These are phyloP conservation scores for Perizoma affinitatum DNA, from an alignment of 2,888 invertebrate species.

Conservation along the genomic window DNA sequence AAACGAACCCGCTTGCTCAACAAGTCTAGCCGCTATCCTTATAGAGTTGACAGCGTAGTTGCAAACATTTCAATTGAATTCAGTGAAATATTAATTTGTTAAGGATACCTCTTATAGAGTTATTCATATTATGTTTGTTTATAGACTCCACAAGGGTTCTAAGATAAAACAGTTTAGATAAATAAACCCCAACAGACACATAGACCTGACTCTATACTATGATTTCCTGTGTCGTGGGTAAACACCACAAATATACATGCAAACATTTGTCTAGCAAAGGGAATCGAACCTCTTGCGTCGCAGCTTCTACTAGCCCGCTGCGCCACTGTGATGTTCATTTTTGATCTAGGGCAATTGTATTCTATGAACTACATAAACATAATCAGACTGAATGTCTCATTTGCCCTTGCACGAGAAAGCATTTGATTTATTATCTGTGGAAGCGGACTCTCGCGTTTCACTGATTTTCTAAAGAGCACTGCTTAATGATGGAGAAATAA, in stretches of 20 bases:
- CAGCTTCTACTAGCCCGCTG: too few species aligned
- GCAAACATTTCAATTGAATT: conserved; percentile 48
- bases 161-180: too few species aligned
- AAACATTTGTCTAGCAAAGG: too few species aligned
- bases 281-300: too few species aligned
- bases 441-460: conserved; percentile 22
- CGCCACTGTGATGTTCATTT: too few species aligned
- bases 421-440: conserved; percentile 49
- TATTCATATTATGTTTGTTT: background rate
- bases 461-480: conserved; percentile 49
- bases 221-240: too few species aligned
- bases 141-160: background rate
- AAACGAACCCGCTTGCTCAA: conserved; percentile 25
- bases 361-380: too few species aligned
- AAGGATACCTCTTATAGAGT: conserved; percentile 2
- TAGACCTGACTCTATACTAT: too few species aligned
- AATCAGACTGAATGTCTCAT: conserved; percentile 27
- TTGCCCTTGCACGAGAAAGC: conserved; percentile 44
- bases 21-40: conserved; percentile 19
- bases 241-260: too few species aligned
- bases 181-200: too few species aligned
- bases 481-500: conserved; percentile 29
- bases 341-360: too few species aligned
- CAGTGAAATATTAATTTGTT: conserved; percentile 34
- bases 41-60: conserved; percentile 29